These are phyloP conservation scores for Ceratosolen solmsi DNA, from an alignment of 1,140 invertebrate genomes.

Conservation along the genomic window DNA sequence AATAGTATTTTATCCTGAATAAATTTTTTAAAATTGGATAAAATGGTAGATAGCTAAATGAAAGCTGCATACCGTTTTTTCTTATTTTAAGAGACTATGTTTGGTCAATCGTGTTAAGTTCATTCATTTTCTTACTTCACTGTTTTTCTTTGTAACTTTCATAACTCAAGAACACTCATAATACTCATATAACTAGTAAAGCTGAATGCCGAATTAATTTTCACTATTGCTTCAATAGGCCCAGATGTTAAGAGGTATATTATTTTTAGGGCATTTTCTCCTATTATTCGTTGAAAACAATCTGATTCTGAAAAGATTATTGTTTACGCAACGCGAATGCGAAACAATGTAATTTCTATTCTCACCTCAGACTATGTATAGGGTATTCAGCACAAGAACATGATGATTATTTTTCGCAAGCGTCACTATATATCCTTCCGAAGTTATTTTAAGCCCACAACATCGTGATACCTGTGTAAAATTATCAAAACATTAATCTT, in stretches of 20 bases:
- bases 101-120: slow-evolving; percentile 59
- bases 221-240: slow-evolving; percentile 70
- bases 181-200: slow-evolving; percentile 64
- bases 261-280: slow-evolving; percentile 53
- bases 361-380: slow-evolving; percentile 88
- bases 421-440: slow-evolving; percentile 96
- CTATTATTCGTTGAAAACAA: slow-evolving; percentile 64
- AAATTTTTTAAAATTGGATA: slow-evolving; percentile 50
- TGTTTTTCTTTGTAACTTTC: slow-evolving; percentile 59
- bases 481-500: background rate
- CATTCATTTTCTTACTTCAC: slow-evolving; percentile 50
- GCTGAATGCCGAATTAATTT: slow-evolving; percentile 63
- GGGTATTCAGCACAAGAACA: slow-evolving; percentile 95
- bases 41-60: slow-evolving; percentile 69
- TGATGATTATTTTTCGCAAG: slow-evolving; percentile 99
- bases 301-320: slow-evolving; percentile 55
- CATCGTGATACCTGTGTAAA: slow-evolving; percentile 90
- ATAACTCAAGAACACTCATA: slow-evolving; percentile 66
- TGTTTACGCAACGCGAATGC: slow-evolving; percentile 9
- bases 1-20: slow-evolving; percentile 49
- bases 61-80: slow-evolving; percentile 61
- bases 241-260: slow-evolving; percentile 63
- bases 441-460: slow-evolving; percentile 96
- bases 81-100: slow-evolving; percentile 63
- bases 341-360: slow-evolving; percentile 53